phyloP scores from a whole-genome alignment of 1,140 invertebrate species.

The Oncopodura yosiiana region DNA sequence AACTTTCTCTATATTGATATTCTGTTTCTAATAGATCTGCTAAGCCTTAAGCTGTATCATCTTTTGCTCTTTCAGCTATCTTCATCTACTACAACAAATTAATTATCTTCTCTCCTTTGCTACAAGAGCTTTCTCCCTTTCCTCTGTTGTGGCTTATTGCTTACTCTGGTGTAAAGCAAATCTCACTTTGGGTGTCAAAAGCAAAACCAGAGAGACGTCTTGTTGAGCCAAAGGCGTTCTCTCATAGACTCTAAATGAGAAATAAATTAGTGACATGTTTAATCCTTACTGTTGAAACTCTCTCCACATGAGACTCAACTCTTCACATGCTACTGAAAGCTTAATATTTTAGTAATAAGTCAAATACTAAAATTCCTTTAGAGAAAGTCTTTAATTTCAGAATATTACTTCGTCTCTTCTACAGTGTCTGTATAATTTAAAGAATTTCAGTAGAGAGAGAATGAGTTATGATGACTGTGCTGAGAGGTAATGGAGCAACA shows the following conservation, averaged over 20 bases:
- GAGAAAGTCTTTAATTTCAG: too few relatives aligned
- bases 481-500: conserved; percentile 4
- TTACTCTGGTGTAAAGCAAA: too few relatives aligned
- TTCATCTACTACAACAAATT: background rate
- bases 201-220: background rate
- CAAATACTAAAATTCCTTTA: background rate
- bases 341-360: background rate
- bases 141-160: background rate
- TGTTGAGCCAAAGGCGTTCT: background rate
- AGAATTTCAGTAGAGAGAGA: background rate
- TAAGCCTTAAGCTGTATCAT: too few relatives aligned
- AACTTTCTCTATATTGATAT: background rate
- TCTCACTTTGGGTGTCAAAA: background rate
- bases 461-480: background rate
- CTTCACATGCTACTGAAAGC: background rate
- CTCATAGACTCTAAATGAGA: conserved; percentile 4
- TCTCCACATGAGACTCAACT: background rate
- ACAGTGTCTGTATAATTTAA: too few relatives aligned
- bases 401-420: too few relatives aligned
- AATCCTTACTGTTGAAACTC: background rate
- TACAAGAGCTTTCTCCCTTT: background rate
- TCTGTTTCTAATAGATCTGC: background rate
- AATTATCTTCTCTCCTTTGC: background rate
- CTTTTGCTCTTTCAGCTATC: too few relatives aligned
- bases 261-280: conserved; percentile 14